phyloP scores from a whole-genome alignment of 2,113 vertebrate genomes.

The Periophthalmus modestus region DNA sequence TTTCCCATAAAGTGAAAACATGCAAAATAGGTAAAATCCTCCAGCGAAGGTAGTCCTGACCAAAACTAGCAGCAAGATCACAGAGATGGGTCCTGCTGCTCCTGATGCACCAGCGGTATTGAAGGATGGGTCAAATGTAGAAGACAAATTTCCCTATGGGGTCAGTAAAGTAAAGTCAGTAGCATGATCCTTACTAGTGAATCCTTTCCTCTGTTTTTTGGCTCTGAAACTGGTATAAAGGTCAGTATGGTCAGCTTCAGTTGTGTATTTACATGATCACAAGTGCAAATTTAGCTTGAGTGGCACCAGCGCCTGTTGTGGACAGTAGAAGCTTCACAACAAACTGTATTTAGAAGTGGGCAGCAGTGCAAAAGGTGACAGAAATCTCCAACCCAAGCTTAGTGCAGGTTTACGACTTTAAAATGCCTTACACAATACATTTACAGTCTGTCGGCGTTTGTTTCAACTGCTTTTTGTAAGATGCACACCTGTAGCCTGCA shows the following conservation, averaged over 20 bases:
- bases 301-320: slow-evolving; percentile 1
- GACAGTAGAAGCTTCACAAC: neutral
- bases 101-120: too few species aligned
- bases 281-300: neutral
- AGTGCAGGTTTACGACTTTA: neutral
- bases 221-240: neutral
- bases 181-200: neutral
- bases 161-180: too few species aligned
- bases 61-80: too few species aligned
- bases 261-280: neutral
- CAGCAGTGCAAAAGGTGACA: neutral
- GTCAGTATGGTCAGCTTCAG: neutral
- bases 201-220: neutral
- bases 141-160: too few species aligned
- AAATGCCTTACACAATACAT: neutral
- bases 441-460: neutral
- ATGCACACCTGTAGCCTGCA: neutral
- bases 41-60: too few species aligned
- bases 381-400: neutral
- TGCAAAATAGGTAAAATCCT: too few species aligned
- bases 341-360: slow-evolving; percentile 5
- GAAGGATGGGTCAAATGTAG: too few species aligned
- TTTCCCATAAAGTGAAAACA: too few species aligned
- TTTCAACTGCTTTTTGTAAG: neutral
- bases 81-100: too few species aligned